Evolutionary conservation across 2,888 invertebrate species (phyloP).

Genomic region (Drosophila anomelani): DNA sequence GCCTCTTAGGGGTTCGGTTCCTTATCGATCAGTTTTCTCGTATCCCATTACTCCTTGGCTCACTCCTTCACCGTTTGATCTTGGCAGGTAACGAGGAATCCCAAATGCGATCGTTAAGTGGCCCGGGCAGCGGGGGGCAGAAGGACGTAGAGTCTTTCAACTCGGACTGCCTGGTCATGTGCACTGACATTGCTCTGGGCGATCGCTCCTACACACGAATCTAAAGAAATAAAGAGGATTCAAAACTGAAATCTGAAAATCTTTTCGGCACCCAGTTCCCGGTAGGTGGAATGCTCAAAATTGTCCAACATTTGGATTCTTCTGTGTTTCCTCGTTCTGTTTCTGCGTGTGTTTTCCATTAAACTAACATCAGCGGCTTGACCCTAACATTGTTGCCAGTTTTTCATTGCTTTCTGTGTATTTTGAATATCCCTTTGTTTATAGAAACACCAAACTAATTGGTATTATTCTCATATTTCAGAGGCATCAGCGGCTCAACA

Average conservation of each 20-base stretch:
- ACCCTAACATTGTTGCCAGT: constrained; percentile 35
- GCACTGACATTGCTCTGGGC: constrained; percentile 70
- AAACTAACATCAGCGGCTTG: constrained; percentile 21
- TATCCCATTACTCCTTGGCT: constrained; percentile 3
- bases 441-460: not conserved
- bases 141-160: constrained; percentile 68
- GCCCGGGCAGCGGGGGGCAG: constrained; percentile 32
- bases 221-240: not conserved
- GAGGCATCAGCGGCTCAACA: constrained; percentile 20
- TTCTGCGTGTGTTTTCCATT: constrained; percentile 29
- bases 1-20: no score
- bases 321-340: constrained; percentile 28
- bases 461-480: constrained; percentile 1
- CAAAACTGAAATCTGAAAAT: not conserved
- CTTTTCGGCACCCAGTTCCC: constrained; percentile 31
- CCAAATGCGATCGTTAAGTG: constrained; percentile 29
- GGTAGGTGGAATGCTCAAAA: constrained; percentile 57
- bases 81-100: constrained; percentile 48
- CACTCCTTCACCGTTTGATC: constrained; percentile 17
- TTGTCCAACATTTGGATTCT: constrained; percentile 16
- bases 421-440: not conserved
- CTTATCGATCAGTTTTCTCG: not conserved
- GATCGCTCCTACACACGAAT: constrained; percentile 55
- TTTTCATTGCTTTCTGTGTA: constrained; percentile 20
- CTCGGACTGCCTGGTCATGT: constrained; percentile 75